A percentile compares a stretch with the other conserved stretches of the same genome.
Evolutionary conservation across 2,113 vertebrate genomes (phyloP).

Genomic region (Pseudopipra pipra): DNA sequence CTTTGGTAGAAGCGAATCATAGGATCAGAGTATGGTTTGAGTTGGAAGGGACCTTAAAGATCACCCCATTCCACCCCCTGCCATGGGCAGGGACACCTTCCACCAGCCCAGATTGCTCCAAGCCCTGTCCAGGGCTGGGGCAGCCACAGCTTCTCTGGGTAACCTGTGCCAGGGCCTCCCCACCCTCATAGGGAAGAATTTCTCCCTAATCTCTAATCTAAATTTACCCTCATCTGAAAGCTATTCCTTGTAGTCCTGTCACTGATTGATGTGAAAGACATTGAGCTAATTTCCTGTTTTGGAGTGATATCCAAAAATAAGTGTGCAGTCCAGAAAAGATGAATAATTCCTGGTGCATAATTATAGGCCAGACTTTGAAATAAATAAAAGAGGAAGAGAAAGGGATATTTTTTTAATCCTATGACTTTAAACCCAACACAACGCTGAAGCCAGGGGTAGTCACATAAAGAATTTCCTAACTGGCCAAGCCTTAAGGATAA

Average conservation of each 20-base stretch:
- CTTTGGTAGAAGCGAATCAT: not conserved
- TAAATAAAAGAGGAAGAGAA: not conserved
- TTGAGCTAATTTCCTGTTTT: not conserved
- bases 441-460: not conserved
- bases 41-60: not conserved
- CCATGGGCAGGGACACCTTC: not conserved
- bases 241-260: not conserved
- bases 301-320: not conserved
- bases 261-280: not conserved
- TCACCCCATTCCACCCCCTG: not conserved
- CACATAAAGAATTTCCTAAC: not conserved
- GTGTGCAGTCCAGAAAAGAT: not conserved
- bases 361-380: not conserved
- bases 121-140: fast-evolving
- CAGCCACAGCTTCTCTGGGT: not conserved
- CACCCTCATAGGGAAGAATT: not conserved
- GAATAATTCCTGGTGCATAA: not conserved
- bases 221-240: not conserved
- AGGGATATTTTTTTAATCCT: not conserved
- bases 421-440: not conserved
- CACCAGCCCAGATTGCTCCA: fast-evolving
- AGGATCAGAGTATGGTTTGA: not conserved
- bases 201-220: not conserved
- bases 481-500: not conserved
- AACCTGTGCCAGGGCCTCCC: not conserved